These are phyloP conservation scores for Macropodus opercularis DNA, from an alignment of 2,797 vertebrate species.

Conservation along the genomic window DNA sequence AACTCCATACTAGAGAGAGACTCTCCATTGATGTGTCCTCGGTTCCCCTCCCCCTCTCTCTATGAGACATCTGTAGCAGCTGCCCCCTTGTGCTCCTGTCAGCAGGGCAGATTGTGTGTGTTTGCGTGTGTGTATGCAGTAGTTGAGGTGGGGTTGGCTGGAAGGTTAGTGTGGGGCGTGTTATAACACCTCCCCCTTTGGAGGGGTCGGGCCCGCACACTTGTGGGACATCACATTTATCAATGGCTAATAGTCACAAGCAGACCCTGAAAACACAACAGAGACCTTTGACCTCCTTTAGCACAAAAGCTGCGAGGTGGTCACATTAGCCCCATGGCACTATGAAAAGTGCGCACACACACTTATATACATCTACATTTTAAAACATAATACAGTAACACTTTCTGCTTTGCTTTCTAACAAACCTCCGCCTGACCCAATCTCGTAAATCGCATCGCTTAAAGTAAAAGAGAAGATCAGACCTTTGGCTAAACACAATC, in stretches of 20 bases:
- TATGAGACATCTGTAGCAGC: conserved; percentile 87
- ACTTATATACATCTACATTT: conserved; percentile 5
- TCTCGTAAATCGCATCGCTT: conserved; percentile 21
- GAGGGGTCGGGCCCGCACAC: conserved; percentile 83
- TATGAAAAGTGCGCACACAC: conserved; percentile 26
- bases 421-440: conserved; percentile 10
- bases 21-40: conserved; percentile 84
- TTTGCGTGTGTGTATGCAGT: conserved; percentile 58
- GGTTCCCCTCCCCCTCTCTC: conserved; percentile 80
- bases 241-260: conserved; percentile 88
- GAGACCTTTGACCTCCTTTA: conserved; percentile 83
- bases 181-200: conserved; percentile 81
- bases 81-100: conserved; percentile 86
- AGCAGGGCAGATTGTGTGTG: conserved; percentile 73
- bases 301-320: conserved; percentile 70
- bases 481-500: conserved; percentile 58
- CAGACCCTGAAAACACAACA: conserved; percentile 89
- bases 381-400: conserved; percentile 1
- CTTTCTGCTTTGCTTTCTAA: neutral
- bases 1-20: conserved; percentile 77
- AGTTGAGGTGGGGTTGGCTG: conserved; percentile 74
- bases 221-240: conserved; percentile 87
- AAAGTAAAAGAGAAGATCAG: conserved; percentile 12
- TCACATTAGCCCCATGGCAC: conserved; percentile 67
- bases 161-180: conserved; percentile 77